Conservation (phyloP, 2,113 vertebrate species). For the Dendrocopos noguchii region DNA sequence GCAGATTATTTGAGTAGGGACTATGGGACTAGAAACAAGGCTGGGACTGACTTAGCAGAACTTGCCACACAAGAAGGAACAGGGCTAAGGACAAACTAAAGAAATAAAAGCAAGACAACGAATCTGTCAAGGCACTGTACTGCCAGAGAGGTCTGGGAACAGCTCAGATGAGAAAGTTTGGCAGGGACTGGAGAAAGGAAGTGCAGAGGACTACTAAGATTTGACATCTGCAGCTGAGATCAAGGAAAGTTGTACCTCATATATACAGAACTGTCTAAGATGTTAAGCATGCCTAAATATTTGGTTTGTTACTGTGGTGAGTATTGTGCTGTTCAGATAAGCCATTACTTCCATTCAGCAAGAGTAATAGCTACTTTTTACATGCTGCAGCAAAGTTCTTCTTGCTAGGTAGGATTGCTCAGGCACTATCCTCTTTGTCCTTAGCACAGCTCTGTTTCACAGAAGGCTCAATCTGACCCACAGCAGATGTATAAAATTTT, state of each 20-base stretch:
- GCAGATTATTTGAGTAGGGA: neutral
- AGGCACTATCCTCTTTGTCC: neutral
- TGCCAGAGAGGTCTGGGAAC: neutral
- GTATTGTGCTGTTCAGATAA: neutral
- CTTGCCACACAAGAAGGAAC: neutral
- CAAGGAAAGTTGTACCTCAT: neutral
- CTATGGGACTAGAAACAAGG: neutral
- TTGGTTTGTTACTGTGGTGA: neutral
- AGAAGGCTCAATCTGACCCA: neutral
- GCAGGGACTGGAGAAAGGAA: neutral
- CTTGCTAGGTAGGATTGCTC: neutral
- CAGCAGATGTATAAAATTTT: neutral
- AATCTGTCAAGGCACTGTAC: neutral
- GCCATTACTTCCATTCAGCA: neutral
- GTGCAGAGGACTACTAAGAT: neutral
- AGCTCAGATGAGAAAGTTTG: neutral
- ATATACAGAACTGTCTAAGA: neutral
- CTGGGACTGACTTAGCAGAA: neutral
- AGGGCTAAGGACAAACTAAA: neutral
- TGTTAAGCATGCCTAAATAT: neutral
- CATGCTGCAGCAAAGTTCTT: neutral
- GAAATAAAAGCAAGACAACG: neutral
- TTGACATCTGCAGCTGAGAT: neutral
- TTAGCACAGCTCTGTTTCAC: constrained; percentile 9
- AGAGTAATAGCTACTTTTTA: neutral